A percentile compares a stretch with the other conserved stretches of the same genome.
Conservation (phyloP, 37 sponge, comb jelly and placozoan genomes). For the Geodia barretti region DNA sequence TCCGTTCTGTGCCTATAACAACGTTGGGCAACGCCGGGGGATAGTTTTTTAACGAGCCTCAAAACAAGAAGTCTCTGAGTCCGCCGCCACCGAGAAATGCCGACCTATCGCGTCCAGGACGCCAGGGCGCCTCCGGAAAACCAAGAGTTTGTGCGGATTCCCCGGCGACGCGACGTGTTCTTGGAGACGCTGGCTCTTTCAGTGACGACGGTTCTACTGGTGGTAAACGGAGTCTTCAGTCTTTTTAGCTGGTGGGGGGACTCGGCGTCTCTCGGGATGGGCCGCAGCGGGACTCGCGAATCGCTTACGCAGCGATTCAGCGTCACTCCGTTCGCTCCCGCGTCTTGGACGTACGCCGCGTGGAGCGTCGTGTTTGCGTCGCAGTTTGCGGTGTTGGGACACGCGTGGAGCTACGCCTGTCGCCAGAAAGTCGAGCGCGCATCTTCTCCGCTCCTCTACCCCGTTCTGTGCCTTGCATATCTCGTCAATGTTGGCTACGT, state of each 20-base stretch:
- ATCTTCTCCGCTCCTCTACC: conserved; percentile 15
- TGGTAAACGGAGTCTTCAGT: neutral
- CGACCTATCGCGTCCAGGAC: neutral
- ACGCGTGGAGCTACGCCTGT: conserved; percentile 50
- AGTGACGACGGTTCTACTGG: neutral
- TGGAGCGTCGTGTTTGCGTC: conserved; percentile 58
- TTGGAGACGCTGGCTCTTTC: neutral
- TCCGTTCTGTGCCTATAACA: no score
- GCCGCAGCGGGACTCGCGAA: neutral
- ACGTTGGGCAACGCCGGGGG: no score
- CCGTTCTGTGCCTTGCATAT: conserved; percentile 10
- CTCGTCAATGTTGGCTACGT: conserved; percentile 41
- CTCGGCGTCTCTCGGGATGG: neutral
- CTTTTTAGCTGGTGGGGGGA: conserved; percentile 27
- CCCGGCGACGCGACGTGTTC: neutral
- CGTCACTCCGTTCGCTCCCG: conserved; percentile 15
- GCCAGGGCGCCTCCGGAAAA: neutral
- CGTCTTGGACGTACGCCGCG: conserved; percentile 46
- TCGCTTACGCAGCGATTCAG: neutral
- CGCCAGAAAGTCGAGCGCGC: conserved; percentile 20
- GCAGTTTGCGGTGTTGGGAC: conserved; percentile 44
- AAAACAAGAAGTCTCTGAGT: no score
- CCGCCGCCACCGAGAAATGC: no score
- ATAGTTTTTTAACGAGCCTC: no score
- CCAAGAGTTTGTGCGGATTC: neutral